Evolutionary conservation across 2,797 vertebrate species (phyloP), one percentile per base, ranked within the genome.

Genomic region (Perodicticus potto): DNA sequence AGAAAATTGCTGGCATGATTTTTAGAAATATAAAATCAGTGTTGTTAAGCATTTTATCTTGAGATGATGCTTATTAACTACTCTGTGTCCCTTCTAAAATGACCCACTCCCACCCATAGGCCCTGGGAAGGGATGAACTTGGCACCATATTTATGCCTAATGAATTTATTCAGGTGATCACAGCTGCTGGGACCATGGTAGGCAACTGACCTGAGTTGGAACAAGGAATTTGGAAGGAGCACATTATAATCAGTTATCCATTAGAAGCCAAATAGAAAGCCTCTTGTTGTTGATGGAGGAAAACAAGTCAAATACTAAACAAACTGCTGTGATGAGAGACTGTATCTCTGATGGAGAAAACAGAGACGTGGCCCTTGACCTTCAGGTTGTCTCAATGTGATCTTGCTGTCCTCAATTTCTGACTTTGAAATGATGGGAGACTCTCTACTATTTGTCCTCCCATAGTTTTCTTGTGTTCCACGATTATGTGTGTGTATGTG

Each of bases 321-420:
- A 1, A 57, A 37, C 7, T 43, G 40, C 12, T 85, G 6, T 45
- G 13, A 83, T 23, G 22, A 83, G 63, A 23, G 3, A 65, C 5
- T n/a, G 1, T 86, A 67, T 2, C 25, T 69, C 23, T 84, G 22
- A 29, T 25, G 23, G 5, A 55, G n/a, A 74, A 37, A 74, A 91
- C 1, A 10, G 7, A 53, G 6, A 45, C 4, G 76, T 82, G 22
- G 14, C 34, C 45, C 32, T 86, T 40, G 29, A 32, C n/a, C 49
- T 93, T 78, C 53, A 69, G n/a, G 63, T 34, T 63, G 9, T 83
- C 49, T 32, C 16, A 4, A 1, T 34, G 4, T 76, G 78, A 61
- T 55, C 25, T 86, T 2, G 43, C 11, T 82, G 10, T 34, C n/a
- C 10, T 80, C 92, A 45, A 76, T 84, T 93, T 94, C 23, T 32